Evolutionary conservation across 1,140 invertebrate species (phyloP), one percentile per base, ranked within the genome.

Genomic region (Drosophila kohkoa): DNA sequence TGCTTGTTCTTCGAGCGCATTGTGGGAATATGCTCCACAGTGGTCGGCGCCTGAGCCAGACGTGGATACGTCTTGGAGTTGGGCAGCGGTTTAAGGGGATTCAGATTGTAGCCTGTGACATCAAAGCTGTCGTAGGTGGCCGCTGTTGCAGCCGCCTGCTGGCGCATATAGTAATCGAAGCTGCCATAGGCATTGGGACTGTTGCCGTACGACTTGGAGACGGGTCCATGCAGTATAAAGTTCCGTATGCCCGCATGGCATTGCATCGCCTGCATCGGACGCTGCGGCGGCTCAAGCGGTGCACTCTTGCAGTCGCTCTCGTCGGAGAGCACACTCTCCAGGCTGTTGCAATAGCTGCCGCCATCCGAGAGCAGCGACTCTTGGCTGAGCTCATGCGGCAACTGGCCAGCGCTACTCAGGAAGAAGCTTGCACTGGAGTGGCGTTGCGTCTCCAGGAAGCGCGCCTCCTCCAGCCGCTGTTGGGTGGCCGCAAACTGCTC

Each of bases 261-360:
- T 49, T 92, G 79, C 75, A 86, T 70, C 1, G 73, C 59, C 4
- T 77, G 73, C n/a, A 77, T 7, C 0, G 72, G 77, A 0, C 71
- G 75, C 41, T 81, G 79, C 35, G 93, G 93, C 78, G 95, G 95
- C 92, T 96, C 96, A 25, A 96, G 89, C 0, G 96, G 96, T 1
- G 96, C 96, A 45, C 95, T 96, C 90, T 96, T 96, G 8, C 96
- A 96, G 81, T 96, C 95, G 1, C 96, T 96, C 63, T 96, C 96
- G 91, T 96, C 96, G 0, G 96, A 96, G 3, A 97, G 83, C 35
- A 97, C 95, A 77, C 96, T 96, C 86, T 97, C 96, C 77, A 96
- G 93, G 55, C 96, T 96, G 86, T 96, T 95, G 82, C 95, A 96
- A n/a, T 94, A 88, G 66, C 94, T 93, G 41, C 94, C 93, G 4